A percentile compares a stretch with the other conserved stretches of the same genome.
phyloP scores from a whole-genome alignment of 2,797 vertebrate genomes.

The Lemur catta region DNA sequence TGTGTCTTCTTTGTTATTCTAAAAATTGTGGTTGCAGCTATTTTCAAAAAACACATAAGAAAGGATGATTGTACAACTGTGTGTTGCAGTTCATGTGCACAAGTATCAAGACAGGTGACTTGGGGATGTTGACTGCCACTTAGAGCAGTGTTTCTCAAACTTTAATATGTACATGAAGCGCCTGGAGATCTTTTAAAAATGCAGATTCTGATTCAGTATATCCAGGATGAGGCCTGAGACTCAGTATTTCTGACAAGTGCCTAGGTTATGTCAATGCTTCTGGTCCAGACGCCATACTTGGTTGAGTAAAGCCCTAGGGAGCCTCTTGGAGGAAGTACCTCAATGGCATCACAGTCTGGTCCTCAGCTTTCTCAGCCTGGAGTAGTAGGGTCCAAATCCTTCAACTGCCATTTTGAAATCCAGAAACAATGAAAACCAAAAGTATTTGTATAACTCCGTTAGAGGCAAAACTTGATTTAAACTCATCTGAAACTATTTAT shows the following conservation, averaged over 20 bases:
- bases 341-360: neutral
- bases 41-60: neutral
- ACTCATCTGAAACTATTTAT: neutral
- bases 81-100: neutral
- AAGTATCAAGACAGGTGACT: neutral
- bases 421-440: slow-evolving; percentile 6
- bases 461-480: slow-evolving; percentile 7
- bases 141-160: neutral
- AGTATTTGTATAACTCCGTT: neutral
- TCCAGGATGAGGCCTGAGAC: neutral
- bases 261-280: neutral
- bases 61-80: neutral
- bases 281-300: neutral
- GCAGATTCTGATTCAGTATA: neutral
- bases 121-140: neutral
- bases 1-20: neutral
- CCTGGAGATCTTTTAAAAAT: neutral
- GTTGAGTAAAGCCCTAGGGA: neutral
- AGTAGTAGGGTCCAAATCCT: neutral
- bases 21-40: neutral
- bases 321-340: neutral
- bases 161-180: neutral
- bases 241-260: neutral
- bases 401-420: neutral
- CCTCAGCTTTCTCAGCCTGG: neutral